phyloP scores from a whole-genome alignment of 2,797 vertebrate species.

The Melanotaenia nigrans region DNA sequence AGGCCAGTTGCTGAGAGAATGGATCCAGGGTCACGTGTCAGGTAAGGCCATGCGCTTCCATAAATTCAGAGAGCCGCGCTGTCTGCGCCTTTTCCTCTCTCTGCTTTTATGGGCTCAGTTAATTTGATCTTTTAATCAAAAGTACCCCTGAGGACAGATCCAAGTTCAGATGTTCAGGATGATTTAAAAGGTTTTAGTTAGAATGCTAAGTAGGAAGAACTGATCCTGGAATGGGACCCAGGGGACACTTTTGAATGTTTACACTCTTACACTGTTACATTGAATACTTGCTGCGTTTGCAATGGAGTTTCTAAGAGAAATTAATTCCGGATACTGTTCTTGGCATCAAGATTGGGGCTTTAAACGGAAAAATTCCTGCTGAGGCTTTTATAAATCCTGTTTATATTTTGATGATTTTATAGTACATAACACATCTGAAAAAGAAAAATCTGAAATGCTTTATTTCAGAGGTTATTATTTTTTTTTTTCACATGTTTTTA shows the following conservation, averaged over 20 bases:
- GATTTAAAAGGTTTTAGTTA: conserved; percentile 70
- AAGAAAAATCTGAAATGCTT: background rate
- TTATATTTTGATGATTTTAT: conserved; percentile 16
- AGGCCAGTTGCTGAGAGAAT: conserved; percentile 57
- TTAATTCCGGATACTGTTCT: conserved; percentile 41
- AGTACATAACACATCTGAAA: conserved; percentile 10
- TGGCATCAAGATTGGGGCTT: conserved; percentile 22
- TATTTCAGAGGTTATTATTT: background rate
- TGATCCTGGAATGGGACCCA: conserved; percentile 59
- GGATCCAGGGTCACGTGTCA: conserved; percentile 65
- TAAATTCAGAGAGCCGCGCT: conserved; percentile 73
- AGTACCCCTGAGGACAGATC: conserved; percentile 72
- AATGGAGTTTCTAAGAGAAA: conserved; percentile 36
- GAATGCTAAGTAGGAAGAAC: conserved; percentile 69
- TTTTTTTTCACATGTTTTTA: background rate
- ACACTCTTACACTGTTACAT: conserved; percentile 48
- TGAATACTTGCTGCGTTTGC: conserved; percentile 46
- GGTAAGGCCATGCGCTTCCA: conserved; percentile 64
- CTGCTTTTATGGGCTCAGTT: conserved; percentile 78
- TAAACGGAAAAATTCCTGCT: conserved; percentile 9
- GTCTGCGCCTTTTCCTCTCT: conserved; percentile 37
- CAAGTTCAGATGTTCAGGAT: conserved; percentile 73
- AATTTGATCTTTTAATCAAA: conserved; percentile 80
- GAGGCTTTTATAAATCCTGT: conserved; percentile 2
- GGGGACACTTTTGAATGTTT: conserved; percentile 69